These are phyloP conservation scores for Engraulis encrasicolus DNA, from an alignment of 2,113 vertebrate genomes.

Conservation along the genomic window DNA sequence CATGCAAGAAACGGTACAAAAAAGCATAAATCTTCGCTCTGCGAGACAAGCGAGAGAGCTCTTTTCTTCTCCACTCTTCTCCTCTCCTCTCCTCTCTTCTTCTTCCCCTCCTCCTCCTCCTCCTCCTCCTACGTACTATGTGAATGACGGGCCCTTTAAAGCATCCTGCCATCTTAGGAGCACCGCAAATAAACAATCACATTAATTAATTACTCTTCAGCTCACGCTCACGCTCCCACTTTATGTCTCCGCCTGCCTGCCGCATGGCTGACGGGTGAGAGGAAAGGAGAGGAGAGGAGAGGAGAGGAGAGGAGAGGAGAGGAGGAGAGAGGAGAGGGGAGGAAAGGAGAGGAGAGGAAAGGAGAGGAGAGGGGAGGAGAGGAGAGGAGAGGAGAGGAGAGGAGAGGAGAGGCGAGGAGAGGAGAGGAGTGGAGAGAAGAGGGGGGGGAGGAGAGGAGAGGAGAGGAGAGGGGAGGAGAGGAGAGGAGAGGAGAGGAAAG, in stretches of 20 bases:
- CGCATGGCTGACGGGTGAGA: constrained; percentile 56
- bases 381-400: no score
- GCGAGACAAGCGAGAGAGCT: not conserved
- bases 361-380: no score
- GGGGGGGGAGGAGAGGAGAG: no score
- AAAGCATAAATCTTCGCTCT: constrained; percentile 7
- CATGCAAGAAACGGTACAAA: constrained; percentile 29
- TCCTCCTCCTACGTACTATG: constrained; percentile 57
- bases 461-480: no score
- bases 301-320: constrained; percentile 65
- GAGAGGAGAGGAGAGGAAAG: no score
- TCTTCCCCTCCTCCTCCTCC: no score
- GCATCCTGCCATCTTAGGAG: constrained; percentile 62
- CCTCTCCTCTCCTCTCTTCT: no score
- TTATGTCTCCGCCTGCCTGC: constrained; percentile 47
- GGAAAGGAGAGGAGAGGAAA: no score
- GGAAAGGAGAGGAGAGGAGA: constrained; percentile 54
- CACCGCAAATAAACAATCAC: constrained; percentile 62
- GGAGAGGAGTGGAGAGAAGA: no score
- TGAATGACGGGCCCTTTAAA: constrained; percentile 67
- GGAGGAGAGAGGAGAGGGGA: constrained; percentile 64
- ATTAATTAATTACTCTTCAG: constrained; percentile 65
- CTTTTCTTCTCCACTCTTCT: constrained; percentile 26
- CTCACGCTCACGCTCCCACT: constrained; percentile 40
- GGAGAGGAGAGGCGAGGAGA: no score